These are phyloP conservation scores for Myrmecobius fasciatus DNA, from an alignment of 2,113 vertebrate genomes.

Conservation along the genomic window DNA sequence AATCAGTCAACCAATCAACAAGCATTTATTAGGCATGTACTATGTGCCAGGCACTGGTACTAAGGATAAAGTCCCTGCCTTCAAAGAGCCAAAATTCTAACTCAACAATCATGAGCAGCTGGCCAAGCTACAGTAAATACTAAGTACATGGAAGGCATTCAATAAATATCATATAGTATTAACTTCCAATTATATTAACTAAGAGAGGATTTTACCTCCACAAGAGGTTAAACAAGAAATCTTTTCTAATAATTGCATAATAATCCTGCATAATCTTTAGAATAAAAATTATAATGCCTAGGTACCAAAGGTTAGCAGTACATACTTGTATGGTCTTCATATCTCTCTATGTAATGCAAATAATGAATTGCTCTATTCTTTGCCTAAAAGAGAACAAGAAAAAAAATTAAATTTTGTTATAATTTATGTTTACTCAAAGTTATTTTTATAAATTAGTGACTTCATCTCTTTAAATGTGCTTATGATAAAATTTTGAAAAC, in stretches of 20 bases:
- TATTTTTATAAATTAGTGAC: background rate
- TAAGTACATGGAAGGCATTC: background rate
- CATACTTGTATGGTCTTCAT: constrained; percentile 94
- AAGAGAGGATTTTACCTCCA: background rate
- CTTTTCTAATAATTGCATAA: background rate
- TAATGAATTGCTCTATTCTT: constrained; percentile 93
- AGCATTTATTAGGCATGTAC: background rate
- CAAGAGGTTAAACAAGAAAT: background rate
- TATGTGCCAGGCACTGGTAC: too few species aligned
- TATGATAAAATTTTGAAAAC: constrained; percentile 28
- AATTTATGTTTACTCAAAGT: constrained; percentile 25
- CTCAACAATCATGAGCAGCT: background rate
- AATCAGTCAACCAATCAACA: background rate
- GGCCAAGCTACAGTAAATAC: background rate
- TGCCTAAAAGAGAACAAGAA: constrained; percentile 85
- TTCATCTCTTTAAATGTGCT: constrained; percentile 1
- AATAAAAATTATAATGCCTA: background rate
- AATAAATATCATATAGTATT: background rate
- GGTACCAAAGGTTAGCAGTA: constrained; percentile 41
- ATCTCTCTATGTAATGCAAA: constrained; percentile 91
- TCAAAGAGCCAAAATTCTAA: background rate
- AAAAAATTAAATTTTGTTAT: background rate
- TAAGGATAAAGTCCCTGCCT: background rate
- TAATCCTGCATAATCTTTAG: background rate
- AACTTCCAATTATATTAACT: background rate